Percentiles rank a stretch among this genome's conserved stretches.
These are phyloP conservation scores for Drosophila hydei DNA, from an alignment of 1,140 invertebrate species.

Conservation along the genomic window DNA sequence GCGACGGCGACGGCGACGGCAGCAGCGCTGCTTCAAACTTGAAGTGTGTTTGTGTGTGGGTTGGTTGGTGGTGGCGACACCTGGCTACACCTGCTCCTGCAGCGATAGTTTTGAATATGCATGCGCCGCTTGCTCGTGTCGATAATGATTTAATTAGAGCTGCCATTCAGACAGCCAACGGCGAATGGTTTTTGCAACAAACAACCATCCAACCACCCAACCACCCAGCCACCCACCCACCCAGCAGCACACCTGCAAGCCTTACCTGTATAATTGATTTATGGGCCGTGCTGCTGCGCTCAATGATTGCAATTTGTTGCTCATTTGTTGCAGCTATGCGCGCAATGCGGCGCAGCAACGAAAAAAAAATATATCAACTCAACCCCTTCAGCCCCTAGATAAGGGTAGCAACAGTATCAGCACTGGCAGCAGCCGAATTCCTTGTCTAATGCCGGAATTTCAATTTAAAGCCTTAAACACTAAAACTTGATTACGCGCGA, in stretches of 20 bases:
- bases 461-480: constrained; percentile 77
- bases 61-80: background rate
- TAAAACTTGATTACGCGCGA: constrained; percentile 72
- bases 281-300: constrained; percentile 25
- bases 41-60: too few species aligned
- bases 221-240: background rate
- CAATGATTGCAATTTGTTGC: constrained; percentile 48
- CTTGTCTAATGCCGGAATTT: constrained; percentile 76
- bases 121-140: constrained; percentile 15
- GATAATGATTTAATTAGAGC: constrained; percentile 50
- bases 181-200: constrained; percentile 5
- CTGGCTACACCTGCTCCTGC: background rate
- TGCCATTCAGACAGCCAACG: constrained; percentile 13
- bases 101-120: constrained; percentile 23
- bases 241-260: background rate
- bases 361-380: constrained; percentile 2
- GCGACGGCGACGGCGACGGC: constrained; percentile 23
- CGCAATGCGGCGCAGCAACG: constrained; percentile 11
- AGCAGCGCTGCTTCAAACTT: background rate
- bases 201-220: background rate
- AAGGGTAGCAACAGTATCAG: background rate
- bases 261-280: constrained; percentile 34
- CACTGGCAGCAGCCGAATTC: constrained; percentile 50
- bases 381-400: constrained; percentile 9
- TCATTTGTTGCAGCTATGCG: constrained; percentile 33